phyloP scores from a whole-genome alignment of 92 coral and sea anemone species.

The Parazoanthus swiftii region DNA sequence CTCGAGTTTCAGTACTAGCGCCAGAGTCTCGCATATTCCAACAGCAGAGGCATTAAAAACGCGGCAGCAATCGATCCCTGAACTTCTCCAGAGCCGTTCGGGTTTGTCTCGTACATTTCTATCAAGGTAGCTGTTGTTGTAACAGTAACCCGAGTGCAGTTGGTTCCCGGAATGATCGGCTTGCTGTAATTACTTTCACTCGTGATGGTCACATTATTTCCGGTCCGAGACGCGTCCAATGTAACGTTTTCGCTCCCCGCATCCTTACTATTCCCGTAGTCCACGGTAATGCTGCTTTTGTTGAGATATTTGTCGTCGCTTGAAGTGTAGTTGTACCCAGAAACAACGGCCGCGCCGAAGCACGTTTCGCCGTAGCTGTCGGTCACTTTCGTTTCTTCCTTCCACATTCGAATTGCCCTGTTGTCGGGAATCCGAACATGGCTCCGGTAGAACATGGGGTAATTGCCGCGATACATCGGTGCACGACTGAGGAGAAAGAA shows the following conservation, averaged over 20 bases:
- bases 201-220: conserved; percentile 5
- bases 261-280: background rate
- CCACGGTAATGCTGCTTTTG: conserved; percentile 1
- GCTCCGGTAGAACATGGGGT: background rate
- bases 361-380: conserved; percentile 6
- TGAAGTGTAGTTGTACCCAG: conserved; percentile 11
- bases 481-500: background rate
- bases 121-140: too few relatives aligned
- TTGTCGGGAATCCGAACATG: background rate
- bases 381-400: background rate
- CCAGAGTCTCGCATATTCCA: too few relatives aligned
- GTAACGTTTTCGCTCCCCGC: conserved; percentile 7
- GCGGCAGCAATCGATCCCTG: too few relatives aligned
- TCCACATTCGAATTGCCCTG: background rate
- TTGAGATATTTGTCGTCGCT: conserved; percentile 7
- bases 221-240: conserved; percentile 14
- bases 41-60: too few relatives aligned
- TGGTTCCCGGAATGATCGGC: conserved; percentile 16
- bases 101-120: too few relatives aligned
- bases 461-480: background rate
- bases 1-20: too few relatives aligned
- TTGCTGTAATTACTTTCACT: background rate
- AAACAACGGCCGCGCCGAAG: background rate
- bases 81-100: too few relatives aligned
- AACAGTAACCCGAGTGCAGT: background rate